Percentiles rank a stretch among this genome's conserved stretches.
Evolutionary conservation across 2,888 invertebrate genomes (phyloP).

Genomic region (Drosophila monieri): DNA sequence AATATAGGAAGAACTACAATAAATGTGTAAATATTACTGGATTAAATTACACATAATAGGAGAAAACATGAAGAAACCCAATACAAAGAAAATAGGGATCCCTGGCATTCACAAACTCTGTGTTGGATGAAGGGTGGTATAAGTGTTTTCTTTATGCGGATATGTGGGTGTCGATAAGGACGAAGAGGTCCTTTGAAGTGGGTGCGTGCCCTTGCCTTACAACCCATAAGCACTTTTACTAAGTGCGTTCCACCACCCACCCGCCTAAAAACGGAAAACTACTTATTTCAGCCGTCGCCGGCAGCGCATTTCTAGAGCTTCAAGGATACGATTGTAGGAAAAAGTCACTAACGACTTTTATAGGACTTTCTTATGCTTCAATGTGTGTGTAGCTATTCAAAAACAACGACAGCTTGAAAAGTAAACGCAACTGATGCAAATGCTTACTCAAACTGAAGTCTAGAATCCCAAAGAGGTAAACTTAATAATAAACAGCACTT

Average conservation of each 20-base stretch:
- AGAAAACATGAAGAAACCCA: slow-evolving; percentile 10
- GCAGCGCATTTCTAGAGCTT: slow-evolving; percentile 67
- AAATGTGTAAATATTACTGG: slow-evolving; percentile 49
- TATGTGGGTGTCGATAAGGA: neutral
- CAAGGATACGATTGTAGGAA: slow-evolving; percentile 54
- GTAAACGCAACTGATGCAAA: slow-evolving; percentile 3
- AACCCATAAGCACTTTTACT: slow-evolving; percentile 57
- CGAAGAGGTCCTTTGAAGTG: slow-evolving; percentile 1
- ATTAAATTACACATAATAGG: slow-evolving; percentile 44
- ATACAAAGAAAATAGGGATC: slow-evolving; percentile 19
- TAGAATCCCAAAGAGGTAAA: neutral
- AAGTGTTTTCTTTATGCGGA: neutral
- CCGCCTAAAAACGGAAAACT: slow-evolving; percentile 13
- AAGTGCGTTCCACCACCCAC: slow-evolving; percentile 37
- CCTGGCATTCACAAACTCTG: slow-evolving; percentile 5
- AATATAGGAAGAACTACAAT: neutral
- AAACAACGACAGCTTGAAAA: slow-evolving; percentile 27
- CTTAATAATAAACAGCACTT: neutral
- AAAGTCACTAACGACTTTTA: slow-evolving; percentile 59
- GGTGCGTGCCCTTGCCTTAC: slow-evolving; percentile 64
- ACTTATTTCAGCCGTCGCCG: slow-evolving; percentile 38
- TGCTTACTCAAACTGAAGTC: neutral
- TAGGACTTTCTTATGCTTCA: slow-evolving; percentile 53
- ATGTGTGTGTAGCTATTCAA: slow-evolving; percentile 45
- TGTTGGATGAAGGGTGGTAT: slow-evolving; percentile 4